A percentile compares a stretch with the other conserved stretches of the same genome.
phyloP scores from a whole-genome alignment of 2,888 invertebrate genomes.

The Hypolimnas misippus region DNA sequence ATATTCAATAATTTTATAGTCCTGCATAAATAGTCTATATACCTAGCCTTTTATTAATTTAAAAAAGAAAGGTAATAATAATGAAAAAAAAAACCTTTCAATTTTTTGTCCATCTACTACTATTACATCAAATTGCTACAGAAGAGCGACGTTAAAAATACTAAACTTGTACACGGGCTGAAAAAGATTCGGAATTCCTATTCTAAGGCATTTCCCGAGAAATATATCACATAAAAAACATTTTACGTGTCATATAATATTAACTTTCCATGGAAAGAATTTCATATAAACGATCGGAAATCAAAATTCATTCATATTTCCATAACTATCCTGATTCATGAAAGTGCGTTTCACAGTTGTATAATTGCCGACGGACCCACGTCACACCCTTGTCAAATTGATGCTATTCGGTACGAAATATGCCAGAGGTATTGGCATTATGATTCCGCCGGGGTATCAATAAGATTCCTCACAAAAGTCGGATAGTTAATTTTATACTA shows the following conservation, averaged over 20 bases:
- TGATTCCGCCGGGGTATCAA: slow-evolving; percentile 39
- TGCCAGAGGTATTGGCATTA: slow-evolving; percentile 46
- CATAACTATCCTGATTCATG: slow-evolving; percentile 32
- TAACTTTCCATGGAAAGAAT: not conserved
- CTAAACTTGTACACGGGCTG: too few species aligned
- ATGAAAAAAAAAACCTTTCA: too few species aligned
- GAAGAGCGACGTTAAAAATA: too few species aligned
- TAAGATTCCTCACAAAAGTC: slow-evolving; percentile 7
- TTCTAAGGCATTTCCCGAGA: not conserved
- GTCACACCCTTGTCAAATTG: slow-evolving; percentile 72
- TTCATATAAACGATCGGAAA: slow-evolving; percentile 2
- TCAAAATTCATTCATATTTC: slow-evolving; percentile 30
- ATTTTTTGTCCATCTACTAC: too few species aligned
- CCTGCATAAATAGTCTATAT: too few species aligned
- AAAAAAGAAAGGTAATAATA: too few species aligned
- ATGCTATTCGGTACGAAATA: slow-evolving; percentile 64
- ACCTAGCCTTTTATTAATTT: too few species aligned
- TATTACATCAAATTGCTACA: too few species aligned
- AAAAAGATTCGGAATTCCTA: too few species aligned
- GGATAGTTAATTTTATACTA: slow-evolving; percentile 1
- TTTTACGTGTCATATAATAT: not conserved
- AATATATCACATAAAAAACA: not conserved
- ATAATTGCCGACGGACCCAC: slow-evolving; percentile 67
- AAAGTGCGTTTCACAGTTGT: slow-evolving; percentile 42
- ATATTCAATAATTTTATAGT: too few species aligned